phyloP scores from a whole-genome alignment of 2,888 invertebrate species.

The Tortricodes alternella region DNA sequence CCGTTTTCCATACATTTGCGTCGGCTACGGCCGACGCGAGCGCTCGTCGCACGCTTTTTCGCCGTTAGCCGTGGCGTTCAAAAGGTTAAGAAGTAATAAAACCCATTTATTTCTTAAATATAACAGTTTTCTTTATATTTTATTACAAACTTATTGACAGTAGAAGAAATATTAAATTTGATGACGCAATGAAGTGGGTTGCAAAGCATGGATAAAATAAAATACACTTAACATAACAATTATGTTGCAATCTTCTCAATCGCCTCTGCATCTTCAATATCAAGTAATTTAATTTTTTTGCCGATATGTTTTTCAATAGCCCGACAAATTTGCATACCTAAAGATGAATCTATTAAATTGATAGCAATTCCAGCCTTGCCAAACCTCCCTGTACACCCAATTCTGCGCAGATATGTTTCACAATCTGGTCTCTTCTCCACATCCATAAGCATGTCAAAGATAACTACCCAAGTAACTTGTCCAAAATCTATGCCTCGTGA shows the following conservation, averaged over 20 bases:
- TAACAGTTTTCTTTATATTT: too few species aligned
- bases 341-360: conserved; percentile 93
- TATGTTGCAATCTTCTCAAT: conserved; percentile 93
- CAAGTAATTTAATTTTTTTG: conserved; percentile 90
- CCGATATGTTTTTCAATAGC: conserved; percentile 95
- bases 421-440: conserved; percentile 92
- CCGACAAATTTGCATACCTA: conserved; percentile 87
- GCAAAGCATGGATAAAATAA: conserved; percentile 21
- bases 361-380: conserved; percentile 98
- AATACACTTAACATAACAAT: conserved; percentile 33
- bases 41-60: too few species aligned
- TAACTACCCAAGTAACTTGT: conserved; percentile 98
- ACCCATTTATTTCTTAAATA: too few species aligned
- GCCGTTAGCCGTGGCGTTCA: too few species aligned
- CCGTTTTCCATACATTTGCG: too few species aligned
- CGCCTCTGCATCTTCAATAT: conserved; percentile 96
- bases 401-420: conserved; percentile 98
- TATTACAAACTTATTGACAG: too few species aligned
- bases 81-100: too few species aligned
- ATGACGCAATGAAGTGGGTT: background rate
- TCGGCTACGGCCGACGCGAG: too few species aligned
- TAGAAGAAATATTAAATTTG: too few species aligned
- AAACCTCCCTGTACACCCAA: conserved; percentile 98
- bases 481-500: conserved; percentile 97
- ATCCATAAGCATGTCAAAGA: conserved; percentile 97